Percentiles rank a stretch among this genome's conserved stretches.
Evolutionary conservation across 2,113 vertebrate genomes (phyloP).

Genomic region (Phrynosoma platyrhinos): DNA sequence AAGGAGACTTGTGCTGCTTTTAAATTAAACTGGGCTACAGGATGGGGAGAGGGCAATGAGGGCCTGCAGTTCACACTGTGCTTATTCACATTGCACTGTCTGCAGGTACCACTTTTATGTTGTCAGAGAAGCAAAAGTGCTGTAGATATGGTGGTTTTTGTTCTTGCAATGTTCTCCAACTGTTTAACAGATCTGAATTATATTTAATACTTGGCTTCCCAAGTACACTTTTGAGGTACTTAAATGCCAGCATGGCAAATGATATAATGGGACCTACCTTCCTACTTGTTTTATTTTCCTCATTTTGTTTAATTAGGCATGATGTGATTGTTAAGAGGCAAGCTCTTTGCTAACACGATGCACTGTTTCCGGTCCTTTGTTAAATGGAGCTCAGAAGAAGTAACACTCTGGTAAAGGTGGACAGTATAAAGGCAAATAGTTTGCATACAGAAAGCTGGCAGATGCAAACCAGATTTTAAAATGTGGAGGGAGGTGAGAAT

Average conservation of each 20-base stretch:
- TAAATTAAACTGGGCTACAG: too few relatives aligned
- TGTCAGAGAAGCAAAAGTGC: background rate
- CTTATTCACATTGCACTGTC: background rate
- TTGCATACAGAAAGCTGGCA: background rate
- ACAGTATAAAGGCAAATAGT: background rate
- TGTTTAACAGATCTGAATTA: background rate
- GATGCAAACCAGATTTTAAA: background rate
- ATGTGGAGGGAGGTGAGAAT: background rate
- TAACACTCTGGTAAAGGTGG: background rate
- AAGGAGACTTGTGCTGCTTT: too few relatives aligned
- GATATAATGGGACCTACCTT: background rate
- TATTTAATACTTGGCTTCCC: background rate
- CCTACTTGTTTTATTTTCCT: background rate
- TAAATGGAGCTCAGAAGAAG: background rate
- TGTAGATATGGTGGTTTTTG: background rate
- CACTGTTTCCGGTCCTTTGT: background rate
- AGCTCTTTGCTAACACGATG: background rate
- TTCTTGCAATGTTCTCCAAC: background rate
- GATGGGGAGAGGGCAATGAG: too few relatives aligned
- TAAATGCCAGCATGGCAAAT: background rate
- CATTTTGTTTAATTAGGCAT: slow-evolving; percentile 7
- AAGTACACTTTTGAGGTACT: background rate
- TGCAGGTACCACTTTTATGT: background rate
- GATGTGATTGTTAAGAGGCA: background rate
- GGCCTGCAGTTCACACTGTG: too few relatives aligned